A percentile compares a stretch with the other conserved stretches of the same genome.
Conservation (phyloP, 2,888 invertebrate species). For the Drosophila helvetica region DNA sequence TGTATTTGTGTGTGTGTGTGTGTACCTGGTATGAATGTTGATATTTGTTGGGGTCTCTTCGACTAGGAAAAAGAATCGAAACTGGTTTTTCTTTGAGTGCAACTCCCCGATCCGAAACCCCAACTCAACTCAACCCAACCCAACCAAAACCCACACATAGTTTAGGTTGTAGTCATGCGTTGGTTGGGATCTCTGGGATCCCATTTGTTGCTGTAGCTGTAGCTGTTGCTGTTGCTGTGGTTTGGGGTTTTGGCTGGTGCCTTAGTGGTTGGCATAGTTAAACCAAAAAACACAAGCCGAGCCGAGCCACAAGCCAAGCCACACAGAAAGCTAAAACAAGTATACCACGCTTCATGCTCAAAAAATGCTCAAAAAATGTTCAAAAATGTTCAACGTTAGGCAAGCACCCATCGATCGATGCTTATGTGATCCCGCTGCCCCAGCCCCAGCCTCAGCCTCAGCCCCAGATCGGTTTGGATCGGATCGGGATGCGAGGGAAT, state of each 20-base stretch:
- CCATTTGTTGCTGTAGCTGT: slow-evolving; percentile 18
- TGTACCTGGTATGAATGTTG: slow-evolving; percentile 34
- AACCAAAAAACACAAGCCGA: slow-evolving; percentile 38
- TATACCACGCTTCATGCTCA: slow-evolving; percentile 75
- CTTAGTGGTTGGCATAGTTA: slow-evolving; percentile 62
- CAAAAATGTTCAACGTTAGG: slow-evolving; percentile 51
- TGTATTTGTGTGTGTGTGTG: background rate
- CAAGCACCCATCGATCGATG: slow-evolving; percentile 70
- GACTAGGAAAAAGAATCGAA: slow-evolving; percentile 71
- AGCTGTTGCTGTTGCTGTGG: slow-evolving; percentile 11
- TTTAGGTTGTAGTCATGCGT: slow-evolving; percentile 71
- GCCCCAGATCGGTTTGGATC: slow-evolving; percentile 4
- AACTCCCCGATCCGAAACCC: slow-evolving; percentile 46
- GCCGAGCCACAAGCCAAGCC: no score
- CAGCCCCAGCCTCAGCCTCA: slow-evolving; percentile 12
- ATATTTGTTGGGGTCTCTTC: slow-evolving; percentile 30
- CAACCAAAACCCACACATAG: slow-evolving; percentile 71
- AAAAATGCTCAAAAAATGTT: slow-evolving; percentile 2
- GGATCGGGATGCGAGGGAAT: background rate
- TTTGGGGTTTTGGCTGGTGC: slow-evolving; percentile 25
- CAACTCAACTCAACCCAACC: slow-evolving; percentile 45
- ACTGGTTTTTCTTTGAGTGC: slow-evolving; percentile 62
- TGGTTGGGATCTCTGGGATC: slow-evolving; percentile 15
- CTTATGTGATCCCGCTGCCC: slow-evolving; percentile 57
- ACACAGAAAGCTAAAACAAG: slow-evolving; percentile 69